Base-by-base conservation (phyloP, 2,113 vertebrate species). In the Ascaphus truei region DNA sequence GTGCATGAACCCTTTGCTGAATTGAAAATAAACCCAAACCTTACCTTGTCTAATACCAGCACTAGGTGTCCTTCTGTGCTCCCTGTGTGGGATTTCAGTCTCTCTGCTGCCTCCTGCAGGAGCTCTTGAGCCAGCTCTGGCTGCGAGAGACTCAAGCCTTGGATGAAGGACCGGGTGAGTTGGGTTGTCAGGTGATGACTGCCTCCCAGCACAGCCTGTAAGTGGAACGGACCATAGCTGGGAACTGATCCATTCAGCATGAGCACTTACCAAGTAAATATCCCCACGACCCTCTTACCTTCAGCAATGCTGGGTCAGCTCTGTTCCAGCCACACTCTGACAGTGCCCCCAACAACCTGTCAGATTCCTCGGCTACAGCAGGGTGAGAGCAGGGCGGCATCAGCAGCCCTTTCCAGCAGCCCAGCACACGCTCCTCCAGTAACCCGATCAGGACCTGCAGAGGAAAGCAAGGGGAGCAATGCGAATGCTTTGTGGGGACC, bases 21-120 rank as follows among this genome's bases (percentile, higher is more conserved):
- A n/a, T n/a, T n/a, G n/a, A n/a, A n/a, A n/a, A n/a, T n/a, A n/a
- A n/a, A n/a, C n/a, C n/a, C n/a, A 9, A 25, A 5, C 23, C 62
- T 48, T 69, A 98, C 96, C 88, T 91, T 95, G 78, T 98, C 94
- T 25, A 98, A 79, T 27, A 98, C 84, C 18, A 98, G 87, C 37
- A 98, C 78, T 1, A 95, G 76, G 23, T 96, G 93, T 9, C 86
- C 78, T 0, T 20, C 15, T 0, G 72, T 63, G 16, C 61, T 57
- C 43, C 73, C 60, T 0, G 56, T 26, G 23, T 77, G 47, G 23
- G 65, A 68, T 18, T 63, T 72, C 31, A 85, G 55, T 56, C 47
- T 77, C 37, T 79, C 79, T 62, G 86, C 61, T 0, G 86, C 82
- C 18, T 81, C 68, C 33, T 78, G 84, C 12, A 98, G 74, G 16